Percentiles rank a stretch among this genome's conserved stretches.
These are phyloP conservation scores for Perdita meconis DNA, from an alignment of 2,888 invertebrate genomes.

Conservation along the genomic window DNA sequence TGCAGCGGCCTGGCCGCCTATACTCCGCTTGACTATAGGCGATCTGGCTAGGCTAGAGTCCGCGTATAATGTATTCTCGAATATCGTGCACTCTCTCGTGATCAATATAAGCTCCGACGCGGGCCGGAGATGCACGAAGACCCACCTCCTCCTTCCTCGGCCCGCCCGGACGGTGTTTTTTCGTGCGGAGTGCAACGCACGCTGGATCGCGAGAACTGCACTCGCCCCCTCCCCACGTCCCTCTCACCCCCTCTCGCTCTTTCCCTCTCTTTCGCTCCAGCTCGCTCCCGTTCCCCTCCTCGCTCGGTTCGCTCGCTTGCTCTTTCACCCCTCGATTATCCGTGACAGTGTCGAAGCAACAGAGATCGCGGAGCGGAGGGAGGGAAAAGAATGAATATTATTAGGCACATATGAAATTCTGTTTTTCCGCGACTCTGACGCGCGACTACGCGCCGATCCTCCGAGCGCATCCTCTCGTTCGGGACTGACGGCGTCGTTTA, in stretches of 20 bases:
- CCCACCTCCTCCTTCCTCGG: slow-evolving; percentile 64
- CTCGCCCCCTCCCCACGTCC: slow-evolving; percentile 23
- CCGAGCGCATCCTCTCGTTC: not conserved
- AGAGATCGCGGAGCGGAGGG: slow-evolving; percentile 18
- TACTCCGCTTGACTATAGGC: slow-evolving; percentile 71
- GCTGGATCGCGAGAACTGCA: slow-evolving; percentile 71
- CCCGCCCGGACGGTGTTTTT: slow-evolving; percentile 65
- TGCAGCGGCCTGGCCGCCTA: slow-evolving; percentile 74
- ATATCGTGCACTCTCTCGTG: slow-evolving; percentile 81
- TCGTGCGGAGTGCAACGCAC: slow-evolving; percentile 73
- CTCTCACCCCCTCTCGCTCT: not conserved
- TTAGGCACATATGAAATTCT: slow-evolving; percentile 38
- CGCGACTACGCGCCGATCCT: not conserved
- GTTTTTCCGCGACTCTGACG: not conserved
- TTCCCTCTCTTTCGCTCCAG: slow-evolving; percentile 6
- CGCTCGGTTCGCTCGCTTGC: slow-evolving; percentile 14
- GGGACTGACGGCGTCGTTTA: not conserved
- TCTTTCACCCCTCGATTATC: slow-evolving; percentile 64
- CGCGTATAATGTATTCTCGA: slow-evolving; percentile 76
- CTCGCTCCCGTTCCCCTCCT: slow-evolving; percentile 6
- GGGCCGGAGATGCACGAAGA: slow-evolving; percentile 80
- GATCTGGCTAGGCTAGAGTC: slow-evolving; percentile 74
- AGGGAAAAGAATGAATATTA: slow-evolving; percentile 51
- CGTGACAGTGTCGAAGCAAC: slow-evolving; percentile 66
- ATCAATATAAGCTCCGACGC: slow-evolving; percentile 82